Evolutionary conservation across 2,113 vertebrate species (phyloP).

Genomic region (Labrus mixtus): DNA sequence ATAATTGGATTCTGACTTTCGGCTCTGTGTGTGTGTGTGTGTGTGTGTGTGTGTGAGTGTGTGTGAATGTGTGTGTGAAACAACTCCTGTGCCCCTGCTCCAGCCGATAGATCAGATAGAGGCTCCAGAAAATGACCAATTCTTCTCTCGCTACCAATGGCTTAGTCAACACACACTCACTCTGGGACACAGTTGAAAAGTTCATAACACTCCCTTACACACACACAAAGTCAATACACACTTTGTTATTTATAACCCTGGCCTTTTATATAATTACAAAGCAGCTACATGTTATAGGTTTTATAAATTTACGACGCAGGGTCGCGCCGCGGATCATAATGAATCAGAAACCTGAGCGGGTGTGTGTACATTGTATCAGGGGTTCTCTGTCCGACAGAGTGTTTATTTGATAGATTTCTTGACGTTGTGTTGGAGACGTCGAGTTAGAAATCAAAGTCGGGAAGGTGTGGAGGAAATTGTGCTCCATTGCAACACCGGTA

Average conservation of each 20-base stretch:
- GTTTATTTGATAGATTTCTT: not conserved
- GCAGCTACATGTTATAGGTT: constrained; percentile 32
- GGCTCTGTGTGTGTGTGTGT: constrained; percentile 23
- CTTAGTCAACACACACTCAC: constrained; percentile 20
- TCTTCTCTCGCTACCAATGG: constrained; percentile 13
- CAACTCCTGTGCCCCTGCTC: constrained; percentile 39
- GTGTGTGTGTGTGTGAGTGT: constrained; percentile 36
- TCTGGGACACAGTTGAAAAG: constrained; percentile 49
- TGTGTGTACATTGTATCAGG: not conserved
- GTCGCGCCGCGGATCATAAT: not conserved
- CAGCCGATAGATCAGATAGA: constrained; percentile 63
- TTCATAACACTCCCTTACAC: constrained; percentile 38
- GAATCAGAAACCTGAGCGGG: not conserved
- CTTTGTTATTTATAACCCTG: constrained; percentile 14
- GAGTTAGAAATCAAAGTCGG: not conserved
- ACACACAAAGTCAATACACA: constrained; percentile 20
- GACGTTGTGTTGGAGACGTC: not conserved
- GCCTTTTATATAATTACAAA: constrained; percentile 50
- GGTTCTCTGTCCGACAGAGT: not conserved
- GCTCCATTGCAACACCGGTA: not conserved
- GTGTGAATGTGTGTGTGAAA: constrained; percentile 8
- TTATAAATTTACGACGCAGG: constrained; percentile 20
- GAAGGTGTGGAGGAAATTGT: not conserved
- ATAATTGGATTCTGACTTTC: constrained; percentile 69
- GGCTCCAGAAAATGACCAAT: constrained; percentile 63